A percentile compares a stretch with the other conserved stretches of the same genome.
Evolutionary conservation across 2,797 vertebrate genomes (phyloP).

Genomic region (Vultur gryphus): DNA sequence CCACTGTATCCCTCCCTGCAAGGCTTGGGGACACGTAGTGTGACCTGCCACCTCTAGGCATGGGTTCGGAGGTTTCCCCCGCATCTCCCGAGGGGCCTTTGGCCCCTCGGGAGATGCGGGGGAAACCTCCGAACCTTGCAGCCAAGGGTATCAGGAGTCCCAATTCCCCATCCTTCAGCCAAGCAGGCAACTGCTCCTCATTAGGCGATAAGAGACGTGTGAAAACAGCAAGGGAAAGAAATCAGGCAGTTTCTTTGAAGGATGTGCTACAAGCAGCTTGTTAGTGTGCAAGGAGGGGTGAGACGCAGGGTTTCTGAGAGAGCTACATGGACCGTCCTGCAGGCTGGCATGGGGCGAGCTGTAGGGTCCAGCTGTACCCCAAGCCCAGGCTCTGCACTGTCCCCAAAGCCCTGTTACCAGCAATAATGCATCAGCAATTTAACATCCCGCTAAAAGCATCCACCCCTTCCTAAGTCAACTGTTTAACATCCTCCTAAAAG

Average conservation of each 20-base stretch:
- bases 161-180: fast-evolving
- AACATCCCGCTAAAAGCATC: neutral
- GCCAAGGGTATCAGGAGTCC: neutral
- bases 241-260: neutral
- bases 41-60: neutral
- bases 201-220: fast-evolving
- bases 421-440: neutral
- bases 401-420: neutral
- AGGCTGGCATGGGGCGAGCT: neutral
- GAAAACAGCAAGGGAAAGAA: neutral
- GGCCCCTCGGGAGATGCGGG: neutral
- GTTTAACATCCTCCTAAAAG: neutral
- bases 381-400: neutral
- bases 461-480: neutral
- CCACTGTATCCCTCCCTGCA: neutral
- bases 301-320: fast-evolving
- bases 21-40: neutral
- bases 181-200: neutral
- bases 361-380: neutral
- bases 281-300: neutral
- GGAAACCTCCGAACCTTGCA: neutral
- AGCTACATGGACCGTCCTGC: fast-evolving
- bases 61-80: too few relatives aligned
- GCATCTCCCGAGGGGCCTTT: neutral
- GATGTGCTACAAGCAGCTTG: neutral